These are phyloP conservation scores for Glandiceps talaboti DNA, from an alignment of 53 echinoderm and acorn worm species.

Conservation along the genomic window DNA sequence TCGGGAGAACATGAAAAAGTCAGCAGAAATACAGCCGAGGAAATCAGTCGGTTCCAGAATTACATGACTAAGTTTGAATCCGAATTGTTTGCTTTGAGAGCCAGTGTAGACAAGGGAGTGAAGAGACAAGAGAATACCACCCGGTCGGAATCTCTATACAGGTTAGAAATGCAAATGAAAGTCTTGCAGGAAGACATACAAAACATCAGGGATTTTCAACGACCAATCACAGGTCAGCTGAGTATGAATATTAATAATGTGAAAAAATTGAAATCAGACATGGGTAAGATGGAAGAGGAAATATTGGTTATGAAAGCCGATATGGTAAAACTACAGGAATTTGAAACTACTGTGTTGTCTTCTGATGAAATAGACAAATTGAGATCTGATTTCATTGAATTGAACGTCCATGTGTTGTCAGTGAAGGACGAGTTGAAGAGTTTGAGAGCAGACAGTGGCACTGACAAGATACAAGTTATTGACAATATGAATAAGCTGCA, in stretches of 20 bases:
- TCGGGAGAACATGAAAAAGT: not conserved
- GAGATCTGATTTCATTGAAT: not conserved
- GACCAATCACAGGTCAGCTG: not conserved
- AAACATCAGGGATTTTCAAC: no score
- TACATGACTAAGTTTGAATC: not conserved
- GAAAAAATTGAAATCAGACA: not conserved
- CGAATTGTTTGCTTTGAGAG: not conserved
- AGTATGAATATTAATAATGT: not conserved
- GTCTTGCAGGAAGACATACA: not conserved
- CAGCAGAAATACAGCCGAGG: not conserved
- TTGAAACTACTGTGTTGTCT: not conserved
- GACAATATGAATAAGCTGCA: not conserved
- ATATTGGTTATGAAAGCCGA: not conserved
- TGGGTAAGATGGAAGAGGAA: not conserved
- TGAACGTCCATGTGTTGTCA: not conserved
- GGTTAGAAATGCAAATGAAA: not conserved
- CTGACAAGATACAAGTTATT: not conserved
- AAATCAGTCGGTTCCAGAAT: not conserved
- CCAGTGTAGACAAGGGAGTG: not conserved
- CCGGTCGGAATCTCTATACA: not conserved
- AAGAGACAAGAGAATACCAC: not conserved
- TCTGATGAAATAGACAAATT: not conserved
- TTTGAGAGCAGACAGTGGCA: not conserved
- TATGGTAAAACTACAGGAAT: not conserved
- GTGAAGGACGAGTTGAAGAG: not conserved